Percentiles rank a stretch among this genome's conserved stretches.
phyloP scores from a whole-genome alignment of 2,888 invertebrate species.

The Emmelina monodactyla region DNA sequence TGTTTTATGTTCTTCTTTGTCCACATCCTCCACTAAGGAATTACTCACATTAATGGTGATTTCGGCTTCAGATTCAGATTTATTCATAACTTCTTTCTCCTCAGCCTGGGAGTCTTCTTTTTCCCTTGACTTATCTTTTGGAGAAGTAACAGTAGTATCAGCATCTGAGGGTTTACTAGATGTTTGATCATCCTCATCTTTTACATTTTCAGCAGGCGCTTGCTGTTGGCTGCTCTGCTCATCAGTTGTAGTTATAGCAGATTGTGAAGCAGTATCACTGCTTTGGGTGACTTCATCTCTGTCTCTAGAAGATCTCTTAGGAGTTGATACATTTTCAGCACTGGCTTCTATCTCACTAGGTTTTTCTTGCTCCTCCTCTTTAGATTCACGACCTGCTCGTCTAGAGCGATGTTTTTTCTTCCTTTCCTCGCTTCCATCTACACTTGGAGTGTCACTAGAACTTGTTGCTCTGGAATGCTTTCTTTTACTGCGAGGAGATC shows the following conservation, averaged over 20 bases:
- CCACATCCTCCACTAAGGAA: neutral
- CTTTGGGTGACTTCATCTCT: conserved; percentile 29
- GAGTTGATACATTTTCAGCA: conserved; percentile 19
- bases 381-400: conserved; percentile 34
- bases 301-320: conserved; percentile 19
- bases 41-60: conserved; percentile 2
- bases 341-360: conserved; percentile 33
- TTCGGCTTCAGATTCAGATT: conserved; percentile 9
- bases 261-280: conserved; percentile 18
- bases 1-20: neutral
- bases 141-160: conserved; percentile 39
- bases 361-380: conserved; percentile 39
- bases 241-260: conserved; percentile 38
- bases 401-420: conserved; percentile 48
- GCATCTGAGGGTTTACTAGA: conserved; percentile 24
- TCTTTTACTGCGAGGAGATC: conserved; percentile 57
- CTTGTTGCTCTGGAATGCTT: conserved; percentile 59
- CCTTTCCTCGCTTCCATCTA: conserved; percentile 51
- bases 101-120: neutral
- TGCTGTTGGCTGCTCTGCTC: conserved; percentile 21
- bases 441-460: conserved; percentile 53
- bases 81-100: conserved; percentile 5
- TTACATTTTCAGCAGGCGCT: conserved; percentile 16
- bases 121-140: conserved; percentile 19
- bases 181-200: conserved; percentile 18